A percentile compares a stretch with the other conserved stretches of the same genome.
phyloP scores from a whole-genome alignment of 2,888 invertebrate species.

The Tridacna crocea region DNA sequence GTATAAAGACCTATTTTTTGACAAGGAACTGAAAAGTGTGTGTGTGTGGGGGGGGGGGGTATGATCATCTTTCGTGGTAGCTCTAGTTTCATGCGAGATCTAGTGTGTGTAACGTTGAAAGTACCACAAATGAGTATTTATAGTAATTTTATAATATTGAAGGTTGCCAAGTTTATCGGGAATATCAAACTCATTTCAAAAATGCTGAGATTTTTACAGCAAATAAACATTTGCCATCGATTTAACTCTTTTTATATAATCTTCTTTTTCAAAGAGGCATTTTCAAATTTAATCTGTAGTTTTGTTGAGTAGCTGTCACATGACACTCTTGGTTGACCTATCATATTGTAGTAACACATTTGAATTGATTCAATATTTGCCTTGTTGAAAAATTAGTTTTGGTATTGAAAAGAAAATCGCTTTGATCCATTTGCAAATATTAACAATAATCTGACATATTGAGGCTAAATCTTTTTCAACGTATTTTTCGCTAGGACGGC shows the following conservation, averaged over 20 bases:
- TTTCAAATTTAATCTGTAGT: constrained; percentile 55
- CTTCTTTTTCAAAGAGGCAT: constrained; percentile 50
- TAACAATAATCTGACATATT: constrained; percentile 58
- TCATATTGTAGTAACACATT: constrained; percentile 52
- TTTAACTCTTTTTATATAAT: constrained; percentile 39
- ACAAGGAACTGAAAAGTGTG: too few relatives aligned
- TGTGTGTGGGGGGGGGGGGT: too few relatives aligned
- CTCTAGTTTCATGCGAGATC: too few relatives aligned
- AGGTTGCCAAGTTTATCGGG: too few relatives aligned
- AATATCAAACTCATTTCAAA: constrained; percentile 40
- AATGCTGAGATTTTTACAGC: constrained; percentile 49
- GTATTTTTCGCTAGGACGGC: constrained; percentile 18
- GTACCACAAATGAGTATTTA: too few relatives aligned
- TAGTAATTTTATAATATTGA: too few relatives aligned
- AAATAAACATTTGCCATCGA: constrained; percentile 45
- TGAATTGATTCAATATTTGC: constrained; percentile 57
- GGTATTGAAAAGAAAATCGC: constrained; percentile 60
- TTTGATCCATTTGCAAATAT: constrained; percentile 61
- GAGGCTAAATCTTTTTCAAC: constrained; percentile 46
- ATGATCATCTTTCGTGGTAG: too few relatives aligned
- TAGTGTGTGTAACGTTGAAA: too few relatives aligned
- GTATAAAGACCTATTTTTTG: too few relatives aligned
- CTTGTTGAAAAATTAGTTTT: constrained; percentile 57
- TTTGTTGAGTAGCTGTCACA: constrained; percentile 57
- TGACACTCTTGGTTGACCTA: constrained; percentile 54